Evolutionary conservation across 2,113 vertebrate species (phyloP).

Genomic region (Sphaerodactylus townsendi): DNA sequence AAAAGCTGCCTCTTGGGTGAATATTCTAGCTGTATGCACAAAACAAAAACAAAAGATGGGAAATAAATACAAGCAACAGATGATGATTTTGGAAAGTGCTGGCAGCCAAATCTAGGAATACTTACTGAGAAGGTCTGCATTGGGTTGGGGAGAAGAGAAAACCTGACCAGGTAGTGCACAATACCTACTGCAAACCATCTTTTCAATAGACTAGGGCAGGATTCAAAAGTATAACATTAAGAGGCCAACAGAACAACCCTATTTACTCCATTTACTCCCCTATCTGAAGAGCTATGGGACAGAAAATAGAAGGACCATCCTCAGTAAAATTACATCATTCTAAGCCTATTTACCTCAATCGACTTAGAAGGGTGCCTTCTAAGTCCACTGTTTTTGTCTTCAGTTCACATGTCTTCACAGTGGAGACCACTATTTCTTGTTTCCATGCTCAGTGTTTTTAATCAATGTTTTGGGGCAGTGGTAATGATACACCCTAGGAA

Average conservation of each 20-base stretch:
- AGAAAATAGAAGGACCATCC: no score
- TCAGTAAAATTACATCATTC: no score
- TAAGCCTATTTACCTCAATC: no score
- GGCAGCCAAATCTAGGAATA: slow-evolving; percentile 2
- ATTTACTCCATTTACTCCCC: no score
- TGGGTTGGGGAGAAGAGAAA: background rate
- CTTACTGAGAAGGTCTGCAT: background rate
- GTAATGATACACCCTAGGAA: no score
- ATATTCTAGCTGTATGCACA: background rate
- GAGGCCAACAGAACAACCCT: background rate
- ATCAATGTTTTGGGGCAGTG: no score
- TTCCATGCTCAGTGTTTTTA: no score
- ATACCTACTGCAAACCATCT: background rate
- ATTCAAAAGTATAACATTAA: background rate
- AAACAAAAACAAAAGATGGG: slow-evolving; percentile 23
- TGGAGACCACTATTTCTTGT: no score
- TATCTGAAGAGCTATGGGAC: no score
- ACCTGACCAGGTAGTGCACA: background rate
- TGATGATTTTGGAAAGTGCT: background rate
- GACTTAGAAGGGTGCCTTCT: no score
- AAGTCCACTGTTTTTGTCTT: no score
- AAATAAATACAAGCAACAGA: slow-evolving; percentile 19
- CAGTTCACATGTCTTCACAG: no score
- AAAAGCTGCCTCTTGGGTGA: slow-evolving; percentile 12
- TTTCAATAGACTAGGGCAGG: background rate